Conservation (phyloP, 2,797 vertebrate species). For the Crenichthys baileyi region DNA sequence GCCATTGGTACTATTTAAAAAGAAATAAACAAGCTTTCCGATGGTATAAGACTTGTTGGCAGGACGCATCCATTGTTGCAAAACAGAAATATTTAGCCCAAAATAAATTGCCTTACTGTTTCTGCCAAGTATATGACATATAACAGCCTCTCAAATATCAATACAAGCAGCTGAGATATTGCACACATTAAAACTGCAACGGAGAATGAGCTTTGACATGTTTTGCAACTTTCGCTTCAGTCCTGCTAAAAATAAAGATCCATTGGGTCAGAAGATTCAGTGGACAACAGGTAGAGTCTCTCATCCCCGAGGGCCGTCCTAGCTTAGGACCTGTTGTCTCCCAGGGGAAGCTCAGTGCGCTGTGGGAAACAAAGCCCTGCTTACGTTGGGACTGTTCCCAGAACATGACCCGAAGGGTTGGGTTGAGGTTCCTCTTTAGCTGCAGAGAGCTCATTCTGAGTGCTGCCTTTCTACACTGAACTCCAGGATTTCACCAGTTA, state of each 20-base stretch:
- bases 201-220: no score
- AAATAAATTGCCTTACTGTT: no score
- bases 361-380: slow-evolving; percentile 77
- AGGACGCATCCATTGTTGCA: no score
- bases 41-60: no score
- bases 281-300: slow-evolving; percentile 37
- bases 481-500: slow-evolving; percentile 41
- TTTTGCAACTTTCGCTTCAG: no score
- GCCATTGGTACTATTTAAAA: no score
- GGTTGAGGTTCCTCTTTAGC: slow-evolving; percentile 26
- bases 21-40: no score
- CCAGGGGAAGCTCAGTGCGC: slow-evolving; percentile 49
- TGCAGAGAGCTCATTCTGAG: slow-evolving; percentile 41
- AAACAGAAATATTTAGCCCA: no score
- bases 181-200: no score
- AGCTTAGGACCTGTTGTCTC: slow-evolving; percentile 67
- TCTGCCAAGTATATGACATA: no score
- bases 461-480: slow-evolving; percentile 39
- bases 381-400: slow-evolving; percentile 84
- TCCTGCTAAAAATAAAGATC: slow-evolving; percentile 23
- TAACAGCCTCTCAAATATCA: no score
- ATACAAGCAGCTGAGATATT: no score
- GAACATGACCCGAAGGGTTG: slow-evolving; percentile 62
- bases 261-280: not conserved
- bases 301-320: slow-evolving; percentile 22